These are phyloP conservation scores for Eulacestoma nigropectus DNA, from an alignment of 2,113 vertebrate genomes.

Conservation along the genomic window DNA sequence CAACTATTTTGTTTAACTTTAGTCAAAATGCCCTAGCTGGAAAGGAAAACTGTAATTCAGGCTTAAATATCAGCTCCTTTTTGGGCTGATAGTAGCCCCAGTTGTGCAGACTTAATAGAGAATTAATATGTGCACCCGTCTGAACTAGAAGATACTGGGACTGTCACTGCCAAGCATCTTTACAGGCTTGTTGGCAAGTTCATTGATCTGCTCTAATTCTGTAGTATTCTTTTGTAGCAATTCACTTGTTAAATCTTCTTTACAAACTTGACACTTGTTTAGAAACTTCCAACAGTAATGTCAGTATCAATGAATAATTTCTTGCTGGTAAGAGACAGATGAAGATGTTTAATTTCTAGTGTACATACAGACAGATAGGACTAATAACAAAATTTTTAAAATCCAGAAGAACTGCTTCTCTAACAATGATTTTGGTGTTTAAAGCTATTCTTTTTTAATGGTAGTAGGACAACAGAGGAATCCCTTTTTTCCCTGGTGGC, in stretches of 20 bases:
- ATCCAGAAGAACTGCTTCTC: not conserved
- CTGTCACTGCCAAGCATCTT: not conserved
- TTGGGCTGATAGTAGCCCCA: not conserved
- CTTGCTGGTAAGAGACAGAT: not conserved
- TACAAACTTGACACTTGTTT: not conserved
- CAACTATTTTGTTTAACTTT: not conserved
- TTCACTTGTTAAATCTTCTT: not conserved
- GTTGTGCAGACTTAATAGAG: not conserved
- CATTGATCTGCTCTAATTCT: not conserved
- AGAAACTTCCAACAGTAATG: not conserved
- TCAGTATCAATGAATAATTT: not conserved
- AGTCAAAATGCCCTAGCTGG: not conserved
- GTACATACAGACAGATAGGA: not conserved
- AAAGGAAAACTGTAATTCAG: not conserved
- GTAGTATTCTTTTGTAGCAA: not conserved
- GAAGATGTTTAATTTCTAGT: not conserved
- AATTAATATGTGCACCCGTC: not conserved
- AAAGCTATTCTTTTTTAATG: not conserved
- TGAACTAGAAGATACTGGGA: not conserved
- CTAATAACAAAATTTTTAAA: not conserved
- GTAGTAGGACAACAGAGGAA: not conserved
- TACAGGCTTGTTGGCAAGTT: not conserved
- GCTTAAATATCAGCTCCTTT: not conserved
- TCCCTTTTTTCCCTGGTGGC: not conserved
- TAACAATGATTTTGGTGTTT: not conserved